Evolutionary conservation across 92 coral and sea anemone genomes (phyloP).

Genomic region (Porites cylindrica): DNA sequence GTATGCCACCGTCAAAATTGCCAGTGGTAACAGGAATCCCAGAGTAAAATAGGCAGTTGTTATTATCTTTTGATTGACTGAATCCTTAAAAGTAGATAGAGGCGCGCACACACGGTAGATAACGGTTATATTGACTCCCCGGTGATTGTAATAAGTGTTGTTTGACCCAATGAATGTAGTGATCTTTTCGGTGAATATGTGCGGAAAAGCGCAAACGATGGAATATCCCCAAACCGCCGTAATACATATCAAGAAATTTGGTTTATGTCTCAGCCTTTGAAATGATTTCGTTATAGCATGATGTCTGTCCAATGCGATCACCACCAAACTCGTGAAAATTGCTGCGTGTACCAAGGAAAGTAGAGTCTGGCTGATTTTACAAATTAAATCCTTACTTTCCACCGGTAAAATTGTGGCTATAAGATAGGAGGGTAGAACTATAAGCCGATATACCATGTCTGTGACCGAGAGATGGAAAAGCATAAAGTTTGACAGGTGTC

Average conservation of each 20-base stretch:
- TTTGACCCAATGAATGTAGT: background rate
- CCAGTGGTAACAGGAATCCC: constrained; percentile 23
- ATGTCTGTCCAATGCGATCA: constrained; percentile 37
- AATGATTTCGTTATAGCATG: constrained; percentile 32
- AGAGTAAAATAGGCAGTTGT: background rate
- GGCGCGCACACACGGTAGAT: background rate
- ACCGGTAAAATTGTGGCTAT: background rate
- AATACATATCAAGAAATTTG: background rate
- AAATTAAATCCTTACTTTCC: background rate
- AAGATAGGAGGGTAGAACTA: background rate
- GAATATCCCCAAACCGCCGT: constrained; percentile 31
- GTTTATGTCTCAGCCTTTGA: constrained; percentile 2
- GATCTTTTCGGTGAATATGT: background rate
- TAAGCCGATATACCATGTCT: constrained; percentile 15
- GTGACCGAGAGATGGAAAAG: constrained; percentile 25
- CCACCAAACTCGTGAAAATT: constrained; percentile 23
- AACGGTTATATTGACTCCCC: background rate
- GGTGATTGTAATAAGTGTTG: background rate
- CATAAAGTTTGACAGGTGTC: constrained; percentile 40
- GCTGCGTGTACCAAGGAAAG: background rate
- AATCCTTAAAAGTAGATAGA: too few relatives aligned
- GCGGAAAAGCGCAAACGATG: constrained; percentile 5
- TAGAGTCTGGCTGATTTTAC: constrained; percentile 3
- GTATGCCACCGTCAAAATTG: constrained; percentile 7
- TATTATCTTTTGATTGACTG: background rate